Evolutionary conservation across 2,797 vertebrate species (phyloP).

Genomic region (Rallus crepitans): DNA sequence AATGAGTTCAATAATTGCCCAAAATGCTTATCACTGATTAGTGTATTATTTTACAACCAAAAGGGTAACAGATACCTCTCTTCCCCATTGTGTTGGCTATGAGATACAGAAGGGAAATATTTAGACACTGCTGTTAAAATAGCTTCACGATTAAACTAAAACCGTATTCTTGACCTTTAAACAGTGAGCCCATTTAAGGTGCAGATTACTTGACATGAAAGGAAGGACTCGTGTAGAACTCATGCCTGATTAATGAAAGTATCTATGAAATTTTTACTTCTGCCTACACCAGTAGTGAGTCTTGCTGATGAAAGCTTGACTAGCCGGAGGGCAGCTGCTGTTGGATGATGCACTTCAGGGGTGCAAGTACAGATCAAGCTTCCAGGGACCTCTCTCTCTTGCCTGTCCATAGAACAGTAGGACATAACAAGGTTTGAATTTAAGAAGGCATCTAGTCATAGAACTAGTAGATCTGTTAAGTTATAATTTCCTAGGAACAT

Average conservation of each 20-base stretch:
- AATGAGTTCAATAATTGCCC: background rate
- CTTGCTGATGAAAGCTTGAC: background rate
- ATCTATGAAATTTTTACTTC: background rate
- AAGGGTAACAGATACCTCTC: background rate
- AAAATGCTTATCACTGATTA: background rate
- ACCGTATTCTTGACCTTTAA: background rate
- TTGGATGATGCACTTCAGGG: background rate
- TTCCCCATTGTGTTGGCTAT: background rate
- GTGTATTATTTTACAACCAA: background rate
- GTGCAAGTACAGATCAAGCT: background rate
- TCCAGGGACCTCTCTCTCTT: background rate
- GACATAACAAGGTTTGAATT: background rate
- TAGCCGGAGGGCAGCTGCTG: background rate
- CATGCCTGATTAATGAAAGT: background rate
- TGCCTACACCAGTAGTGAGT: background rate
- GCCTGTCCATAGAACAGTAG: background rate
- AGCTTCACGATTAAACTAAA: background rate
- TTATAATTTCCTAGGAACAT: background rate
- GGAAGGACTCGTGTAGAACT: background rate
- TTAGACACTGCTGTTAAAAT: background rate
- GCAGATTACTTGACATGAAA: background rate
- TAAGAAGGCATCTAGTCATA: background rate
- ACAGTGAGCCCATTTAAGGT: background rate
- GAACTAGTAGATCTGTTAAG: background rate
- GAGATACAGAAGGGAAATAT: background rate